A percentile compares a stretch with the other conserved stretches of the same genome.
Evolutionary conservation across 2,113 vertebrate species (phyloP).

Genomic region (Tyto alba): DNA sequence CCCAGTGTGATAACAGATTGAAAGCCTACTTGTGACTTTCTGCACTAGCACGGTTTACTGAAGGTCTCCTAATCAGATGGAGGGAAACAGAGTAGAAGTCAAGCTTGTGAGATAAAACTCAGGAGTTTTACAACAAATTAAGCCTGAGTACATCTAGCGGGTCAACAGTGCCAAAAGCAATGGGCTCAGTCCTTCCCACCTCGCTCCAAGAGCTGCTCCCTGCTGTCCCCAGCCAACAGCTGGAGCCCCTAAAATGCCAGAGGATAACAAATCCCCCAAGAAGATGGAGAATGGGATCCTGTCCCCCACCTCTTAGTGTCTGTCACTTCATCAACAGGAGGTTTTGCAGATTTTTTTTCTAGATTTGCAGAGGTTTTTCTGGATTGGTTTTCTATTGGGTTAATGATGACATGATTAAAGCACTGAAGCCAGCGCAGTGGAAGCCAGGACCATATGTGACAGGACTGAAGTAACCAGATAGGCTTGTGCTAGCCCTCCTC

Average conservation of each 20-base stretch:
- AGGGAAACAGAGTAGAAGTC: neutral
- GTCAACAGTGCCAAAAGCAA: neutral
- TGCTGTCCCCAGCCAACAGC: neutral
- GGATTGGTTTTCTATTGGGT: neutral
- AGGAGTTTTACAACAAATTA: neutral
- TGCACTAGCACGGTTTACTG: neutral
- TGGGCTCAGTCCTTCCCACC: neutral
- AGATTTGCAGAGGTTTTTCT: neutral
- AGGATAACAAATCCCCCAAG: neutral
- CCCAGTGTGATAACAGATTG: rapidly evolving
- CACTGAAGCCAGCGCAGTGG: neutral
- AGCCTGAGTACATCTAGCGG: neutral
- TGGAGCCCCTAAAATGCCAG: neutral
- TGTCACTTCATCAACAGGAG: neutral
- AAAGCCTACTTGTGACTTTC: neutral
- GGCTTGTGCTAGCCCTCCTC: neutral
- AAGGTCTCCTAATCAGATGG: neutral
- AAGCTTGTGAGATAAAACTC: neutral
- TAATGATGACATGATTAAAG: neutral
- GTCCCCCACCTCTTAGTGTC: neutral
- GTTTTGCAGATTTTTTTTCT: neutral
- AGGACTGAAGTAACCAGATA: neutral
- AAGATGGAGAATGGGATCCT: neutral
- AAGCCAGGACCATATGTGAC: neutral
- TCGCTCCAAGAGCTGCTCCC: neutral